A percentile compares a stretch with the other conserved stretches of the same genome.
Conservation (phyloP, 1,140 invertebrate genomes). For the Trypoxylus dichotomus region DNA sequence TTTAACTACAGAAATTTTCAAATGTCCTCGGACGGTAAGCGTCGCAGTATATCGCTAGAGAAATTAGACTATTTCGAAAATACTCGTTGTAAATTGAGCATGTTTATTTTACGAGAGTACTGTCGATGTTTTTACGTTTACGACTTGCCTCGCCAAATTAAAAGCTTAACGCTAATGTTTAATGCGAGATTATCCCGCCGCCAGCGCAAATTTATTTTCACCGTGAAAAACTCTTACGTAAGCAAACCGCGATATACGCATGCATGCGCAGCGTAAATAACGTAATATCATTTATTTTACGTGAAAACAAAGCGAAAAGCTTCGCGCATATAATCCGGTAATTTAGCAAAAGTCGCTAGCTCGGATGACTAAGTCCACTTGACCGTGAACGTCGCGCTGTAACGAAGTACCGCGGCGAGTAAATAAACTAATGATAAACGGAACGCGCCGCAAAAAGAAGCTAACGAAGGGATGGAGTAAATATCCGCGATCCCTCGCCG, state of each 20-base stretch:
- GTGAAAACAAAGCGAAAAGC: neutral
- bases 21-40: no score
- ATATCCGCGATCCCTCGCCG: neutral
- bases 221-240: neutral
- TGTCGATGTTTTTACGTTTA: no score
- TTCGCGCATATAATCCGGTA: neutral
- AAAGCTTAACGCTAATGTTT: no score
- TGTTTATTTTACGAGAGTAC: no score
- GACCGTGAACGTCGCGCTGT: neutral
- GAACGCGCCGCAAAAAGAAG: neutral
- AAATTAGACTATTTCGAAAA: no score
- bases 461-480: neutral
- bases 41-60: no score
- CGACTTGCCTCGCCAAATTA: no score
- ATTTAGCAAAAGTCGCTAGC: neutral
- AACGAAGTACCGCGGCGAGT: neutral
- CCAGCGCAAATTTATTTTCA: neutral
- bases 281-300: neutral
- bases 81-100: no score
- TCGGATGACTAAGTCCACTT: neutral
- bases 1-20: no score
- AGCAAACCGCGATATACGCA: neutral
- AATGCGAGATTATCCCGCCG: neutral
- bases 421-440: slow-evolving; percentile 1
- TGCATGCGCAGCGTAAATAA: neutral